Evolutionary conservation across 2,797 vertebrate species (phyloP).

Genomic region (Discoglossus pictus): DNA sequence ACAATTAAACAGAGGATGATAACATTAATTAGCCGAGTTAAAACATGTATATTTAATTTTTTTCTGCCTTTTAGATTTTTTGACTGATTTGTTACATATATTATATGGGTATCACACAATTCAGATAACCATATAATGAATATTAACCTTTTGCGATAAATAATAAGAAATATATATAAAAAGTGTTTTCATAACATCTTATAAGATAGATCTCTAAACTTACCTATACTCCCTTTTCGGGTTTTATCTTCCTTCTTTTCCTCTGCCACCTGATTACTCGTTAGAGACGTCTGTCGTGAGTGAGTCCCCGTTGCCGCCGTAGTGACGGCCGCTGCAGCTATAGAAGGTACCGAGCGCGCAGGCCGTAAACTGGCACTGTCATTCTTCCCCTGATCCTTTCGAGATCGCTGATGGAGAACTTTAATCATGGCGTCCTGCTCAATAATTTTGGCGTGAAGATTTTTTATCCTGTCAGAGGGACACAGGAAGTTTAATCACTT

Average conservation of each 20-base stretch:
- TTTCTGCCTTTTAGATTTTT: too few relatives aligned
- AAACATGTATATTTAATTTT: too few relatives aligned
- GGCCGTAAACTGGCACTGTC: slow-evolving; percentile 75
- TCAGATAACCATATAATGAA: too few relatives aligned
- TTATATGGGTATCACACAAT: too few relatives aligned
- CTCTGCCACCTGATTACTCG: slow-evolving; percentile 69
- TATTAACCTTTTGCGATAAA: too few relatives aligned
- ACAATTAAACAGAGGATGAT: too few relatives aligned
- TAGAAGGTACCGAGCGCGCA: slow-evolving; percentile 78
- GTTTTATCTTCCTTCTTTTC: slow-evolving; percentile 76
- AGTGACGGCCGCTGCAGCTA: slow-evolving; percentile 62
- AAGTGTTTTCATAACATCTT: too few relatives aligned
- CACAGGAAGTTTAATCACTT: too few relatives aligned
- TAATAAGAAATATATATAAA: too few relatives aligned
- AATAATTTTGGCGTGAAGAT: slow-evolving; percentile 85
- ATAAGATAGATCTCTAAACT: slow-evolving; percentile 50
- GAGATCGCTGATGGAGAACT: slow-evolving; percentile 82
- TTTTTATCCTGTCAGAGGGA: slow-evolving; percentile 75
- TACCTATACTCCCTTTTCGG: slow-evolving; percentile 79
- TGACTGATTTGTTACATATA: too few relatives aligned
- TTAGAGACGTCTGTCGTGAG: slow-evolving; percentile 76
- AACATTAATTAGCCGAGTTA: too few relatives aligned
- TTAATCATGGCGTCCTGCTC: slow-evolving; percentile 89
- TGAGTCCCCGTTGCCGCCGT: slow-evolving; percentile 61
- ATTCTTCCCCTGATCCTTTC: slow-evolving; percentile 71